Base-by-base conservation (phyloP, 2,797 vertebrate species). In the Chaenodraco wilsoni region DNA sequence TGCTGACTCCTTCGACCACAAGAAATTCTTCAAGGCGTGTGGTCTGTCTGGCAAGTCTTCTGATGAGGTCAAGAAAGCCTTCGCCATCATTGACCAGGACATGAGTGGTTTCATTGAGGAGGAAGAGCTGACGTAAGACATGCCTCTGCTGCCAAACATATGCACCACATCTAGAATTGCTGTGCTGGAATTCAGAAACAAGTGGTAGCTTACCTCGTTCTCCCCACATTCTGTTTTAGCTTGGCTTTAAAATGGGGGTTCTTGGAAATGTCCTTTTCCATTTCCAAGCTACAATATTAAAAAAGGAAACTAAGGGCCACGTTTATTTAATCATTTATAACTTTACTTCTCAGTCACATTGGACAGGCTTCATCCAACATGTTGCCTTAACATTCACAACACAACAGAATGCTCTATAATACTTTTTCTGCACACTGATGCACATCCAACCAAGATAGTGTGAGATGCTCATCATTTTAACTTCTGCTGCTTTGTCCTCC, bases 41-140 rank as follows among this genome's bases (percentile, higher is more conserved):
- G 95, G 95, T 41, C 89, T 97, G 88, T 74, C 89, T 15, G 43
- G 67, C 87, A 96, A 96, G 91, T 82, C 94, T 10, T 2, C 84
- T 0, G 94, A 94, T 0, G 92, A 96, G 0, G 78, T 95, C 27
- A 85, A 90, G 87, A 92, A 94, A 76, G 93, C 93, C 65, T 97
- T 97, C 21, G 17, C 3, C 62, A 91, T 96, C 90, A 92, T 93
- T 73, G 95, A 95, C 81, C 92, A 95, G 93, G 94, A 95, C 87
- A 92, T 87, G 70, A 96, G 92, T 1, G 95, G 92, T 80, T 95
- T 93, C 91, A 95, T 94, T 91, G 94, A 96, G 92, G 93, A 96
- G 92, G 93, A 95, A 0, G 95, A 96, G 89, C 81, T 96, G 71
- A 95, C 94, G 95, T 96, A 91, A 95, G 93, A 78, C 16, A 15